Evolutionary conservation across 30 jellyfish, hydroid and myxozoan species (phyloP), one percentile per base, ranked within the genome.

Genomic region (Clytia hemisphaerica): DNA sequence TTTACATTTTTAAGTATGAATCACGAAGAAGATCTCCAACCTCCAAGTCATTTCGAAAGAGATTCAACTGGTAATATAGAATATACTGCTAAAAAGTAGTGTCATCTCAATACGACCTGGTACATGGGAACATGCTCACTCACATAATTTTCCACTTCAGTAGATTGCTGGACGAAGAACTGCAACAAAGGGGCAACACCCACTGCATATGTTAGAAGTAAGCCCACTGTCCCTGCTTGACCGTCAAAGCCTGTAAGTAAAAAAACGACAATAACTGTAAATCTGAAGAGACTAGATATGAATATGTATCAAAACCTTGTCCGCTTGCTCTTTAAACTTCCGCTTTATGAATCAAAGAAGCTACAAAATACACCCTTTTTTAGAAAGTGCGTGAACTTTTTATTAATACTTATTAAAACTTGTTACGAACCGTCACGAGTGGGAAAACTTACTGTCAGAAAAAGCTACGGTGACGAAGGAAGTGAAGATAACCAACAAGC

Each of bases 141-240:
- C 54, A 86, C 96, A 68, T 86, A 92, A 57, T 86, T 86, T 69
- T 86, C 96, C 34, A 79, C 81, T 59, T 86, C 96, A 6, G 96
- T 78, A 33, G 87, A 72, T 60, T 86, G 96, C 31, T 86, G 72
- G 4, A 86, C 92, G 54, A 84, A 72, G 27, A 78, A 91, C 60
- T 86, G 96, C 42, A 79, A 86, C 38, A 67, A 80, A 6, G 82
- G 85, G 2, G 93, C 72, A 14, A 86, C 46, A 49, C 72, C 73
- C 78, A 72, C 79, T 3, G 96, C 69, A 58, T 86, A 86, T 28
- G 96, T 58, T 25, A 86, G 78, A 64, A 86, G 65, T 67, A 86
- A 61, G 1, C 96, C 96, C 30, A 86, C 77, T 24, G 55, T 58
- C 1, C 96, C 96, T n/a, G n/a, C n/a, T n/a, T n/a, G n/a, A n/a